Conservation (phyloP, 1,140 invertebrate species). For the Euwallacea fornicatus region DNA sequence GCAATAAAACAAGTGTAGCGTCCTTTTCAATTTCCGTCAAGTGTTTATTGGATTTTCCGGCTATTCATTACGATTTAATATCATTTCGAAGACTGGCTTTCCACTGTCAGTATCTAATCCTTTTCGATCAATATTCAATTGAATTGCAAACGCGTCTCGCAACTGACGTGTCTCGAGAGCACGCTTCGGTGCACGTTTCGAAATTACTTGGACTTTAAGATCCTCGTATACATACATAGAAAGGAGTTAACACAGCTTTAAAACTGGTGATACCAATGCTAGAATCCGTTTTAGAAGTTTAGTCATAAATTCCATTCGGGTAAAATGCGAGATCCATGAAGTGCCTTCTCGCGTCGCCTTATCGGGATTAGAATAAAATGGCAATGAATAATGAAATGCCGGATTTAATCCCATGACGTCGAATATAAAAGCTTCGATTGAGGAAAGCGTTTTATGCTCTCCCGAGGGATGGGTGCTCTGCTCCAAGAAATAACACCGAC, state of each 20-base stretch:
- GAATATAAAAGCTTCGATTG: slow-evolving; percentile 1
- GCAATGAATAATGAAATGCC: slow-evolving; percentile 5
- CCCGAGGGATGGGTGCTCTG: neutral
- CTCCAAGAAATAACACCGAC: neutral
- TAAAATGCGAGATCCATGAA: neutral
- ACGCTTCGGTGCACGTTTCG: too few relatives aligned
- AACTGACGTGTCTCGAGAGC: too few relatives aligned
- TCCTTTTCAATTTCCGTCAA: slow-evolving; percentile 5
- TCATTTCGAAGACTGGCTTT: neutral
- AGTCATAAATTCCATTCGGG: too few relatives aligned
- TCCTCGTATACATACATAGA: too few relatives aligned
- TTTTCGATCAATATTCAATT: neutral
- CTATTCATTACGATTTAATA: slow-evolving; percentile 6
- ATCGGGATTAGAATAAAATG: slow-evolving; percentile 2
- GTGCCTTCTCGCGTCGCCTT: neutral
- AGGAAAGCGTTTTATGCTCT: neutral
- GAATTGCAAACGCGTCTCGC: neutral
- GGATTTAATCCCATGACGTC: neutral
- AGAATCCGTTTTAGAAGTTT: too few relatives aligned
- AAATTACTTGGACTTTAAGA: too few relatives aligned
- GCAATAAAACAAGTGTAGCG: slow-evolving; percentile 5
- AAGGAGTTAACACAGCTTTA: too few relatives aligned
- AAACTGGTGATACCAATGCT: too few relatives aligned
- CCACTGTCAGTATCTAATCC: slow-evolving; percentile 1
- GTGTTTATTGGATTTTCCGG: slow-evolving; percentile 2